Percentiles rank a stretch among this genome's conserved stretches.
Evolutionary conservation across 2,888 invertebrate genomes (phyloP).

Genomic region (Machimus rusticus): DNA sequence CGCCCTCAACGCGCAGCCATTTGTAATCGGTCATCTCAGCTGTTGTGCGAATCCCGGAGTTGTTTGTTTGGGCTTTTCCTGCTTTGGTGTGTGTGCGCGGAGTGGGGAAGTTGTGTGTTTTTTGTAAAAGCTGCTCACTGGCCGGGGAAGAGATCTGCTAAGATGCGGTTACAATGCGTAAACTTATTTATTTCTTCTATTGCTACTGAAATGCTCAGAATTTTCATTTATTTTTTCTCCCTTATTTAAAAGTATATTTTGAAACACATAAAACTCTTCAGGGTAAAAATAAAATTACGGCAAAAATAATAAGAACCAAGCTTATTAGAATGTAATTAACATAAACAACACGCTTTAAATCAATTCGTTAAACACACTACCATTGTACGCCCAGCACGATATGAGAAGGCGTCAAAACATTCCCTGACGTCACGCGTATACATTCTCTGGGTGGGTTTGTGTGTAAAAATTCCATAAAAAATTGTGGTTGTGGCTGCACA

Average conservation of each 20-base stretch:
- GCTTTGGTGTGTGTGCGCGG: not conserved
- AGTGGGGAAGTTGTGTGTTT: not conserved
- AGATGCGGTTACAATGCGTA: not conserved
- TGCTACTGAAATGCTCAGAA: no score
- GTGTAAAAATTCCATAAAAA: not conserved
- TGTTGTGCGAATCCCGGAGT: slow-evolving; percentile 23
- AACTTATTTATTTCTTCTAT: not conserved
- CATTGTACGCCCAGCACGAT: not conserved
- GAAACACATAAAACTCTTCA: no score
- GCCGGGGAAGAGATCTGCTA: not conserved
- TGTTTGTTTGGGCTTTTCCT: slow-evolving; percentile 54
- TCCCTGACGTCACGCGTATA: not conserved
- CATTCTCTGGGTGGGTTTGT: not conserved
- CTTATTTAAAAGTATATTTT: no score
- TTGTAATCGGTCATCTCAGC: slow-evolving; percentile 21
- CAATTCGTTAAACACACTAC: not conserved
- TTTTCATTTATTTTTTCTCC: no score
- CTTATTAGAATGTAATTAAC: no score
- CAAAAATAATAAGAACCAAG: no score
- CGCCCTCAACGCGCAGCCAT: slow-evolving; percentile 10
- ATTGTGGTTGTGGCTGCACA: not conserved
- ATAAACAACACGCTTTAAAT: no score
- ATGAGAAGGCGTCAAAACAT: not conserved
- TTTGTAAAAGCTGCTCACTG: not conserved
- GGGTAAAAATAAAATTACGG: no score